Evolutionary conservation across 1,140 invertebrate species (phyloP), one percentile per base, ranked within the genome.

Genomic region (Calosoma granatense): DNA sequence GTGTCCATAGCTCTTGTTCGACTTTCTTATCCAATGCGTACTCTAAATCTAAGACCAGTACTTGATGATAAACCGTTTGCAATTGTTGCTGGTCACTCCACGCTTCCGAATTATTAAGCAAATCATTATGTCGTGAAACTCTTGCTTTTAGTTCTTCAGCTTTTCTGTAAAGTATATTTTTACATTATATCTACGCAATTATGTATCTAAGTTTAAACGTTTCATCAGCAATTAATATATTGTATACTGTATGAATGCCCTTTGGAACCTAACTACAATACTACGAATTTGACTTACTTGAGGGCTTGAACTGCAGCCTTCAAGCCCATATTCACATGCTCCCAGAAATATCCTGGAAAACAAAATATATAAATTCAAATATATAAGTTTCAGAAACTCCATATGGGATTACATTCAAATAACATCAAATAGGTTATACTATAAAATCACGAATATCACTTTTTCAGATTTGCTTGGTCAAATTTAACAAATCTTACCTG

Each of bases 1-100:
- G 77, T 70, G 89, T 93, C 90, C 90, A 93, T 59, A 93, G 72
- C 65, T 92, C 89, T 68, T 91, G 89, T 70, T 93, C 90, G 19
- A 92, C 87, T 75, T 92, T 92, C 66, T 87, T 86, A 71, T 92
- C 87, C 63, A 92, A 72, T n/a, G 89, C 88, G 79, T 88, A 90
- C 67, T 92, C 89, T 60, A 92, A 73, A 70, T 92, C 88, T 52
- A 86, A 72, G 39, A 90, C 78, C 23, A 93, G 73, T 19, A 92
- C 79, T 71, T 88, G 85, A 69, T 90, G 87, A 71, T 90, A 92
- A 54, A 90, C 81, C 65, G 81, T 82, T 70, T 85, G 86, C 36
- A 90, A 69, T 64, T 80, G 76, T 47, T 80, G 77, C 61, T 85
- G 84, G 61, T 78, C 79, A 66, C 67, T 78, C 77, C 76, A 79